A percentile compares a stretch with the other conserved stretches of the same genome.
phyloP scores from a whole-genome alignment of 2,797 vertebrate genomes.

The Lepidocolaptes lacrymiger region DNA sequence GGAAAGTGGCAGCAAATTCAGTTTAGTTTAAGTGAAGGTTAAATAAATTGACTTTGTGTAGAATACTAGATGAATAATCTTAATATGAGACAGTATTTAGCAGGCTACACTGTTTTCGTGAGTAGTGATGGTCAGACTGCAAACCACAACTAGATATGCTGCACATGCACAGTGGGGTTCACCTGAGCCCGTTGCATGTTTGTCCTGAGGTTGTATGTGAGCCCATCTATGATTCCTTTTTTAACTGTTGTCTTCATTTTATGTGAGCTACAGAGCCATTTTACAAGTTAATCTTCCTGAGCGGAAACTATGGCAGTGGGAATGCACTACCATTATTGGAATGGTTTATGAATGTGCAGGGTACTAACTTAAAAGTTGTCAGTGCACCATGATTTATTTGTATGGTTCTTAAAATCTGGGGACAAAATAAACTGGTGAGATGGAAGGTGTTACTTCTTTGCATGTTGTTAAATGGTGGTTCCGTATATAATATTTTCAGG shows the following conservation, averaged over 20 bases:
- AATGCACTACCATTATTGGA: not conserved
- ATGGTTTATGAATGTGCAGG: not conserved
- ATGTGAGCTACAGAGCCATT: not conserved
- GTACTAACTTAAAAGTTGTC: not conserved
- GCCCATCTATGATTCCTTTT: not conserved
- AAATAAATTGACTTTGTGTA: not conserved
- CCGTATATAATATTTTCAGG: not conserved
- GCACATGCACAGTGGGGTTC: rapidly evolving
- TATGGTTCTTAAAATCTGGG: not conserved
- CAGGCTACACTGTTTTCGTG: not conserved
- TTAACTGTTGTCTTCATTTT: not conserved
- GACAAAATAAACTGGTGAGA: not conserved
- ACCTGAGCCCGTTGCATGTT: not conserved
- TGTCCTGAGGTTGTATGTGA: not conserved
- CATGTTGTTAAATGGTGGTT: not conserved
- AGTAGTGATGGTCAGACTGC: not conserved
- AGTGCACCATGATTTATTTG: not conserved
- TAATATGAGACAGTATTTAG: not conserved
- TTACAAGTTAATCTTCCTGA: not conserved
- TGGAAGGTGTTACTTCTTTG: not conserved
- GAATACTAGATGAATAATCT: not conserved
- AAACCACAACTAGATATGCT: rapidly evolving
- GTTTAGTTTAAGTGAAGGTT: not conserved
- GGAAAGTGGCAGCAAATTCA: not conserved
- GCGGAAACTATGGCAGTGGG: not conserved